Evolutionary conservation across 1,140 invertebrate species (phyloP), one percentile per base, ranked within the genome.

Genomic region (Homarus americanus): DNA sequence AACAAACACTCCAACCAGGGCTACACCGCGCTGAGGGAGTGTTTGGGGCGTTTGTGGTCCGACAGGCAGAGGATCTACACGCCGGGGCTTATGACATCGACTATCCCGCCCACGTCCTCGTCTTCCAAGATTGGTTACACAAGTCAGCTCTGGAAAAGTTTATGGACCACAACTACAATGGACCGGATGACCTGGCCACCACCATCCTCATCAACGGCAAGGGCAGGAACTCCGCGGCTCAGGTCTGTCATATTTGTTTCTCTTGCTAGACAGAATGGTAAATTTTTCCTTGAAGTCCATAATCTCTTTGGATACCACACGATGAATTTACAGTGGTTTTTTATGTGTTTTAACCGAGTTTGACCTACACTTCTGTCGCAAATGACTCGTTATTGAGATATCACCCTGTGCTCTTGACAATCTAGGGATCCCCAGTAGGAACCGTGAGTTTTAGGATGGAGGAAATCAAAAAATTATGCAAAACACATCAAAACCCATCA

Each of bases 11-110:
- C 53, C 53, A 4, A 15, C 20, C 85, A 87, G 85, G 85, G 1
- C 95, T 97, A 94, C 97, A 98, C 94, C 94, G 97, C n/a, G 96
- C 96, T 17, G 97, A 98, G 92, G 97, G 97, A 0, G 95, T 96
- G 0, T 97, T 96, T 87, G 97, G 97, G 0, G 94, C 96, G 0
- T 94, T 98, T 24, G 96, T 98, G 40, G 96, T 98, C 0, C 95
- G 97, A 2, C 96, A 97, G 94, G 95, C 97, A 0, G 95, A 96
- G 17, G 97, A 98, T 80, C 95, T 95, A 0, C 95, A 97, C 78
- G 94, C 94, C 7, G 92, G 95, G 58, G 93, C 97, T 2, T 98
- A 98, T 94, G 97, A 97, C 92, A 95, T 96, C 92, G 96, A 96
- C 94, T 94, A 98, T 87, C 97, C 97, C 0, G 96, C 97, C 20